phyloP scores from a whole-genome alignment of 2,888 invertebrate genomes.

The Cephus sareptanus region DNA sequence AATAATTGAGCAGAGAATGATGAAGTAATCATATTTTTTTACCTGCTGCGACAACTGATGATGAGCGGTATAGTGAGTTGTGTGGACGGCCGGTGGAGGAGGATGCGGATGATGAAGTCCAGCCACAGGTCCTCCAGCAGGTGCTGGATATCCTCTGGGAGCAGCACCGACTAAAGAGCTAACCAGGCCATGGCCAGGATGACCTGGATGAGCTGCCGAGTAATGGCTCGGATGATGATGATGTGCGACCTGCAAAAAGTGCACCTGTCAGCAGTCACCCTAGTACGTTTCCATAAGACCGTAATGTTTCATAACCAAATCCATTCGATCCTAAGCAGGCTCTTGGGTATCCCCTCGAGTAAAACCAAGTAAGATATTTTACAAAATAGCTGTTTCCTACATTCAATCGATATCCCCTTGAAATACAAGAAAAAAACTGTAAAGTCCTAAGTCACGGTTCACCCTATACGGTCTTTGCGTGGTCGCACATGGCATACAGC shows the following conservation, averaged over 20 bases:
- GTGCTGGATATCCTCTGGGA: constrained; percentile 57
- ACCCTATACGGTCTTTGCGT: background rate
- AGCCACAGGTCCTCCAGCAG: constrained; percentile 57
- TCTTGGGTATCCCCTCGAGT: background rate
- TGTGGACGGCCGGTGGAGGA: constrained; percentile 56
- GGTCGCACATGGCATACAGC: background rate
- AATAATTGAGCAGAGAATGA: background rate
- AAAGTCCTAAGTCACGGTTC: background rate
- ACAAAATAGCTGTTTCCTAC: background rate
- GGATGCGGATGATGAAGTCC: constrained; percentile 54
- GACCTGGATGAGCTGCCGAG: constrained; percentile 52
- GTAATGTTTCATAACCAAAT: background rate
- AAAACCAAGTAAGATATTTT: background rate
- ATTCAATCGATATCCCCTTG: background rate
- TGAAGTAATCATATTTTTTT: constrained; percentile 8
- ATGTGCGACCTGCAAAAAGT: constrained; percentile 48
- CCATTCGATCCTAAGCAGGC: background rate
- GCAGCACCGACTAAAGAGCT: constrained; percentile 52
- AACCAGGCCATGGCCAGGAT: constrained; percentile 55
- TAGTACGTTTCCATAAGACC: background rate
- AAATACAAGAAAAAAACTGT: background rate
- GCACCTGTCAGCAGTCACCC: background rate
- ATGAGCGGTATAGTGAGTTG: constrained; percentile 56
- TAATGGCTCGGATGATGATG: constrained; percentile 57
- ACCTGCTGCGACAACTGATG: constrained; percentile 62